phyloP scores from a whole-genome alignment of 1,140 invertebrate genomes.

The Drosophila oshimai region DNA sequence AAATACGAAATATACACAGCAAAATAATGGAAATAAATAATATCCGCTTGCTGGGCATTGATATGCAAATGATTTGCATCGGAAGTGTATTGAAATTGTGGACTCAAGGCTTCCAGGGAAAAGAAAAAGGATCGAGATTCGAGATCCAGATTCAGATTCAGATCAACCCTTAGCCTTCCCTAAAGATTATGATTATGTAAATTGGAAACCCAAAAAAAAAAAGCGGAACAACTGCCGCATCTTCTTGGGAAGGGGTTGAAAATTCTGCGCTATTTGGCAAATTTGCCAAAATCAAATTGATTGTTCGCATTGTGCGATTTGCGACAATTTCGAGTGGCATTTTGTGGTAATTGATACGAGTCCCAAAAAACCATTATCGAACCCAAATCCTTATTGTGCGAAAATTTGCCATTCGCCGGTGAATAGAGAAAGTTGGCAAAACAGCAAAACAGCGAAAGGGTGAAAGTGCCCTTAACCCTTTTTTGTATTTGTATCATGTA shows the following conservation, averaged over 20 bases:
- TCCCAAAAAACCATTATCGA: not conserved
- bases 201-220: no score
- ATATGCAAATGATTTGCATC: conserved; percentile 50
- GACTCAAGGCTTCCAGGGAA: not conserved
- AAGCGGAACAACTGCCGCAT: not conserved
- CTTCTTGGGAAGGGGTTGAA: conserved; percentile 25
- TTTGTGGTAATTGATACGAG: conserved; percentile 52
- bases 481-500: conserved; percentile 27
- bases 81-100: conserved; percentile 51
- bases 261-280: conserved; percentile 27
- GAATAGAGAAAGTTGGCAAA: conserved; percentile 36
- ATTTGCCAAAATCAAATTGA: conserved; percentile 55
- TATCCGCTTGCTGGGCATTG: conserved; percentile 53
- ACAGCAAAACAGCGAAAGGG: conserved; percentile 16
- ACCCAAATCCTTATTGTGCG: conserved; percentile 10
- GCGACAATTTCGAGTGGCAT: conserved; percentile 53
- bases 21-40: conserved; percentile 55
- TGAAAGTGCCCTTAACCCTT: conserved; percentile 26
- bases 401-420: conserved; percentile 10
- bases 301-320: conserved; percentile 42
- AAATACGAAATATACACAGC: not conserved
- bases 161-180: conserved; percentile 31
- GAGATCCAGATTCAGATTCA: conserved; percentile 23
- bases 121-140: conserved; percentile 23
- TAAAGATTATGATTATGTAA: conserved; percentile 53